Evolutionary conservation across 1,140 invertebrate genomes (phyloP).

Genomic region (Varroa destructor): DNA sequence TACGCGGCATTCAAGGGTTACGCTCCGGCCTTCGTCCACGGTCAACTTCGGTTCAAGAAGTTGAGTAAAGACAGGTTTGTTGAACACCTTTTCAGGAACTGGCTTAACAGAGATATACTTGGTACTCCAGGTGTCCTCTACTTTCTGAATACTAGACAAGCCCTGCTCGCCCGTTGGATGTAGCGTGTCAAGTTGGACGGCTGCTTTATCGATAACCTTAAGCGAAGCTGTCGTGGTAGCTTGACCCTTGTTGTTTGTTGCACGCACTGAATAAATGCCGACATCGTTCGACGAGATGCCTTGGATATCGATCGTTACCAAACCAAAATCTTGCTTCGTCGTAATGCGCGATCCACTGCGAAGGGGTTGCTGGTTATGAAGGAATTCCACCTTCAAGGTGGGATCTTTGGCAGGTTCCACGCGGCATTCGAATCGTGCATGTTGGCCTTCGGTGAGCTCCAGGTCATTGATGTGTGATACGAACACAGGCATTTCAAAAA

Average conservation of each 20-base stretch:
- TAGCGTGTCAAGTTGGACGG: constrained; percentile 68
- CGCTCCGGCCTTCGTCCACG: constrained; percentile 72
- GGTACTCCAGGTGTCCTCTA: constrained; percentile 53
- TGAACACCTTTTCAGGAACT: constrained; percentile 47
- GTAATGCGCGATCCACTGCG: constrained; percentile 28
- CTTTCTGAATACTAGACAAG: constrained; percentile 67
- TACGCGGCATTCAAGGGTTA: constrained; percentile 81
- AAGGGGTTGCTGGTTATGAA: constrained; percentile 35
- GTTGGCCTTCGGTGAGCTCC: constrained; percentile 72
- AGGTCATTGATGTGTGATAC: constrained; percentile 80
- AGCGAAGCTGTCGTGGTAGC: constrained; percentile 70
- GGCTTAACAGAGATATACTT: constrained; percentile 34
- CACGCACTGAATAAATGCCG: constrained; percentile 76
- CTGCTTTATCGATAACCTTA: constrained; percentile 48
- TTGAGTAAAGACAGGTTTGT: constrained; percentile 73
- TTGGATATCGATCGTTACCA: constrained; percentile 64
- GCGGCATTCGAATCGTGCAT: constrained; percentile 82
- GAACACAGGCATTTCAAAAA: constrained; percentile 70
- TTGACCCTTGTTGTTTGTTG: constrained; percentile 69
- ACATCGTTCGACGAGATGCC: constrained; percentile 73
- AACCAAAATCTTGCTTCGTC: constrained; percentile 69
- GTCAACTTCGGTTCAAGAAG: constrained; percentile 64
- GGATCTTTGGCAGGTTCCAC: constrained; percentile 88
- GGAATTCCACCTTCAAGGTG: constrained; percentile 59
- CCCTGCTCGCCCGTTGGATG: constrained; percentile 72